A percentile compares a stretch with the other conserved stretches of the same genome.
Evolutionary conservation across 2,797 vertebrate species (phyloP).

Genomic region (Semotilus atromaculatus): DNA sequence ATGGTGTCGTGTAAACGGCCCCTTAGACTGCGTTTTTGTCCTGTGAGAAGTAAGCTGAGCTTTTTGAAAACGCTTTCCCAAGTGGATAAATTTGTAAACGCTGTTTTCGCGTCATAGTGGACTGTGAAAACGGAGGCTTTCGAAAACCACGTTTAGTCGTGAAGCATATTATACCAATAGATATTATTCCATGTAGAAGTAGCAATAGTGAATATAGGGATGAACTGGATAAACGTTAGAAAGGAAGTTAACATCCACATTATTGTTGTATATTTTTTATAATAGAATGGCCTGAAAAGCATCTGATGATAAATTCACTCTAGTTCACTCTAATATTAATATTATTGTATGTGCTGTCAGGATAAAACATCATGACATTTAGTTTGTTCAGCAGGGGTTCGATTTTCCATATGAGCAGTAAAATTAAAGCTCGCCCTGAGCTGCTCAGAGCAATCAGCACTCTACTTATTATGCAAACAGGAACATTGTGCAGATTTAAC

Average conservation of each 20-base stretch:
- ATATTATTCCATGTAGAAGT: background rate
- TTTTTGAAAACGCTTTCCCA: background rate
- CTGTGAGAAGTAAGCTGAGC: no score
- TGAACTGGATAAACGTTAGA: background rate
- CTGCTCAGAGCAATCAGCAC: slow-evolving; percentile 31
- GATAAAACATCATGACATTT: slow-evolving; percentile 37
- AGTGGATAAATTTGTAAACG: background rate
- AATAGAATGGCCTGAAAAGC: background rate
- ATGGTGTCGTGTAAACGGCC: no score
- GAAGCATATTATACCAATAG: background rate
- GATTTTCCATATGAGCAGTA: slow-evolving; percentile 43
- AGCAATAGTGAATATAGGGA: background rate
- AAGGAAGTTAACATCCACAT: background rate
- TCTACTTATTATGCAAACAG: slow-evolving; percentile 56
- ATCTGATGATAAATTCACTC: background rate
- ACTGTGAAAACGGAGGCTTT: background rate
- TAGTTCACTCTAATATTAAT: no score
- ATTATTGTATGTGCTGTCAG: slow-evolving; percentile 10
- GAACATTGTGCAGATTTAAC: slow-evolving; percentile 18
- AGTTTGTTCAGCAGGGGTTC: slow-evolving; percentile 49
- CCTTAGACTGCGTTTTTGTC: no score
- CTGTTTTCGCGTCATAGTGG: background rate
- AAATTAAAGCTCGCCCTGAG: slow-evolving; percentile 39
- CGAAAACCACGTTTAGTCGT: background rate
- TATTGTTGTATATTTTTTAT: background rate